phyloP scores from a whole-genome alignment of 2,888 invertebrate species.

The Xylophagus ater region DNA sequence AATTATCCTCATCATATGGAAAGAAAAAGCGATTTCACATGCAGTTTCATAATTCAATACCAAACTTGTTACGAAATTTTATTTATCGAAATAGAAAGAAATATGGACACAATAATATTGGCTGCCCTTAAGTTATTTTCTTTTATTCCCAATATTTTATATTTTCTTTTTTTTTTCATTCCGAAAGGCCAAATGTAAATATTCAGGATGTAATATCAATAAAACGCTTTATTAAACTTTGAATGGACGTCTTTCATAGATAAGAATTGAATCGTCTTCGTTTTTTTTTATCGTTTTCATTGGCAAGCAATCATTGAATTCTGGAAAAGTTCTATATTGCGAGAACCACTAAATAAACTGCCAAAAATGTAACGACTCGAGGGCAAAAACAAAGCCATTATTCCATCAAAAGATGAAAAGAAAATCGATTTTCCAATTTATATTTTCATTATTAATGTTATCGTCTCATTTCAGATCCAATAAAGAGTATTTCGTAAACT shows the following conservation, averaged over 20 bases:
- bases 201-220: conserved; percentile 16
- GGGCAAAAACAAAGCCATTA: conserved; percentile 14
- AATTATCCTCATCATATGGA: too few relatives aligned
- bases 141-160: too few relatives aligned
- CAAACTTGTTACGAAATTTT: too few relatives aligned
- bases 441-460: conserved; percentile 18
- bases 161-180: too few relatives aligned
- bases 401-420: conserved; percentile 10
- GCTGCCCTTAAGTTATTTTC: too few relatives aligned
- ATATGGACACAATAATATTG: too few relatives aligned
- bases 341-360: conserved; percentile 12
- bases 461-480: too few relatives aligned
- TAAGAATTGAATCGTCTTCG: conserved; percentile 12
- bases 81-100: too few relatives aligned
- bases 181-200: conserved; percentile 15
- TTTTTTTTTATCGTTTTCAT: background rate
- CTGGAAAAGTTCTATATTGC: background rate
- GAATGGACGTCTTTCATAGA: conserved; percentile 16
- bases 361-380: conserved; percentile 11
- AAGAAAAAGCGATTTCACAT: too few relatives aligned
- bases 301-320: background rate
- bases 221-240: conserved; percentile 18
- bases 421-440: conserved; percentile 17
- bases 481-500: too few relatives aligned
- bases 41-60: too few relatives aligned